Percentiles rank a stretch among this genome's conserved stretches.
Conservation (phyloP, 2,888 invertebrate species). For the Mystacides longicornis region DNA sequence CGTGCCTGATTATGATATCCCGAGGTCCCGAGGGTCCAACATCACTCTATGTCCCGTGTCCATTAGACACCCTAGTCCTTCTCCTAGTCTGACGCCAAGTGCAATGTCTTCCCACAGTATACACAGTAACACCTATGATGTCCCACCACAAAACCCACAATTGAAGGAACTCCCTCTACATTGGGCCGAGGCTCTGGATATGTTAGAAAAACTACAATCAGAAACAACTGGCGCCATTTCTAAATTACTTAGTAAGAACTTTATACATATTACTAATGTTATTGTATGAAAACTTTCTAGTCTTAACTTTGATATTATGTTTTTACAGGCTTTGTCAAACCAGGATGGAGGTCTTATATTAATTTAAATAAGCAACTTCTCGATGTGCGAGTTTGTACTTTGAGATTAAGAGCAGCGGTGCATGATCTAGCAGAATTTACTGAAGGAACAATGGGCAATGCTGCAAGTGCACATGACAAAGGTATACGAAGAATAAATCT, state of each 20-base stretch:
- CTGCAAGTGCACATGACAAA: constrained; percentile 74
- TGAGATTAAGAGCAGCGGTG: constrained; percentile 68
- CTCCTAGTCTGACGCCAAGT: constrained; percentile 38
- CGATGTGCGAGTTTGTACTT: constrained; percentile 76
- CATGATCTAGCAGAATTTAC: constrained; percentile 86
- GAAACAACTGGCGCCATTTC: constrained; percentile 76
- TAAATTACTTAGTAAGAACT: constrained; percentile 38
- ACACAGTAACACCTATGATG: constrained; percentile 26
- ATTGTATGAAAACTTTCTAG: background rate
- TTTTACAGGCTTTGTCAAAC: constrained; percentile 66
- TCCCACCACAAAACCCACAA: constrained; percentile 27
- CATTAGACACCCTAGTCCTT: constrained; percentile 21
- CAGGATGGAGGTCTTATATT: constrained; percentile 75
- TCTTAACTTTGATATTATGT: no score
- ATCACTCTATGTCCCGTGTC: constrained; percentile 24
- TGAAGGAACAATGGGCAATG: constrained; percentile 82
- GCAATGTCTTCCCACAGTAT: constrained; percentile 48
- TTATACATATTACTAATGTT: background rate
- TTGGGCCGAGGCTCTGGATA: constrained; percentile 67
- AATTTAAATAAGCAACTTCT: constrained; percentile 70
- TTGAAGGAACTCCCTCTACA: constrained; percentile 64
- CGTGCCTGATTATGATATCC: constrained; percentile 66
- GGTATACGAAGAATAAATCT: constrained; percentile 40
- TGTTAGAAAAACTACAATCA: constrained; percentile 63
- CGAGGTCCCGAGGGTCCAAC: constrained; percentile 40